These are phyloP conservation scores for Eumacrocentrus americanus DNA, from an alignment of 2,888 invertebrate species.

Conservation along the genomic window DNA sequence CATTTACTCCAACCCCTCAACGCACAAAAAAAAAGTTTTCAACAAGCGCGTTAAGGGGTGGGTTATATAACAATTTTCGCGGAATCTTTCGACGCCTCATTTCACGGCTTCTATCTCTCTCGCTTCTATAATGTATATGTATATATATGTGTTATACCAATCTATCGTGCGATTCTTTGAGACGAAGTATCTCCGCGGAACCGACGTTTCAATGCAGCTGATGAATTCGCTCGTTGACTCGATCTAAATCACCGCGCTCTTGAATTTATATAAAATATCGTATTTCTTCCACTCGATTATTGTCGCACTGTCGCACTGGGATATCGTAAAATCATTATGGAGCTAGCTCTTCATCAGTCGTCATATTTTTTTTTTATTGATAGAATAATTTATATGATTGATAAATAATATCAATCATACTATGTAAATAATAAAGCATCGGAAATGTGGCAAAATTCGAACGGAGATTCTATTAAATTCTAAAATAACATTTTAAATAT, in stretches of 20 bases:
- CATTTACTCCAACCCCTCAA: constrained; percentile 42
- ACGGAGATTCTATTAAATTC: neutral
- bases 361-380: too few relatives aligned
- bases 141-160: neutral
- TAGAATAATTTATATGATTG: too few relatives aligned
- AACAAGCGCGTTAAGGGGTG: constrained; percentile 26
- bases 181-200: constrained; percentile 1
- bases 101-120: constrained; percentile 43
- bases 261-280: constrained; percentile 27
- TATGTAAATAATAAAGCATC: too few relatives aligned
- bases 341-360: too few relatives aligned
- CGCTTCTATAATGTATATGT: constrained; percentile 11
- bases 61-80: constrained; percentile 41
- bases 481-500: neutral
- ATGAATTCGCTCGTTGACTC: constrained; percentile 38
- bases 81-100: constrained; percentile 54
- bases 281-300: constrained; percentile 34
- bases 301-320: too few relatives aligned
- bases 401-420: too few relatives aligned
- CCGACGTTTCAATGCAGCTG: constrained; percentile 40
- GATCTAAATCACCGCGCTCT: constrained; percentile 23
- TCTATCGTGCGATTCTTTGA: neutral
- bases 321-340: too few relatives aligned
- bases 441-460: neutral
- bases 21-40: constrained; percentile 32